A percentile compares a stretch with the other conserved stretches of the same genome.
phyloP scores from a whole-genome alignment of 2,888 invertebrate genomes.

The Trissolcus brochymenae region DNA sequence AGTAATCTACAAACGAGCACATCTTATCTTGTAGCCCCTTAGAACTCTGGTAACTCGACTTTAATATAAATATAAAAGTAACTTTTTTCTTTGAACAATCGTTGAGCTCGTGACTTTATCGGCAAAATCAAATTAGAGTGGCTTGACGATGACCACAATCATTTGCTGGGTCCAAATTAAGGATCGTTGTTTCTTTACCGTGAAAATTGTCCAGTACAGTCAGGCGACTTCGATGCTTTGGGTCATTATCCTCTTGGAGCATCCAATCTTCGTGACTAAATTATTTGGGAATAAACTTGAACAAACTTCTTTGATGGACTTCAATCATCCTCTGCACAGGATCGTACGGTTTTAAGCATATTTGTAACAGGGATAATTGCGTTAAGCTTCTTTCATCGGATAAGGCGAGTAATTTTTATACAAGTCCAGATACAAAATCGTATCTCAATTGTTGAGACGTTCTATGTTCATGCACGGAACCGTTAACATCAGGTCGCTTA shows the following conservation, averaged over 20 bases:
- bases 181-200: constrained; percentile 2
- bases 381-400: background rate
- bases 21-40: too few species aligned
- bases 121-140: constrained; percentile 21
- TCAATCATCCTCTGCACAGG: constrained; percentile 8
- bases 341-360: constrained; percentile 4
- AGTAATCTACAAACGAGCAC: too few species aligned
- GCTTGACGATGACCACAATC: constrained; percentile 19
- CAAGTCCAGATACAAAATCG: constrained; percentile 2
- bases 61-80: too few species aligned
- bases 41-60: too few species aligned
- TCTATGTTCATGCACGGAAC: constrained; percentile 9
- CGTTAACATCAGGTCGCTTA: background rate
- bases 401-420: constrained; percentile 12
- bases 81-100: background rate
- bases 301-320: background rate
- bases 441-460: constrained; percentile 1
- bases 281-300: constrained; percentile 13
- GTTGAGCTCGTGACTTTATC: constrained; percentile 15
- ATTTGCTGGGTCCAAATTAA: constrained; percentile 13
- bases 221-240: constrained; percentile 11
- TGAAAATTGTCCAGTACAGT: constrained; percentile 4
- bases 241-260: constrained; percentile 17
- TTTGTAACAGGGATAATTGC: constrained; percentile 11
- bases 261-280: constrained; percentile 27